Evolutionary conservation across 2,113 vertebrate species (phyloP), one percentile per base, ranked within the genome.

Genomic region (Monopterus albus): DNA sequence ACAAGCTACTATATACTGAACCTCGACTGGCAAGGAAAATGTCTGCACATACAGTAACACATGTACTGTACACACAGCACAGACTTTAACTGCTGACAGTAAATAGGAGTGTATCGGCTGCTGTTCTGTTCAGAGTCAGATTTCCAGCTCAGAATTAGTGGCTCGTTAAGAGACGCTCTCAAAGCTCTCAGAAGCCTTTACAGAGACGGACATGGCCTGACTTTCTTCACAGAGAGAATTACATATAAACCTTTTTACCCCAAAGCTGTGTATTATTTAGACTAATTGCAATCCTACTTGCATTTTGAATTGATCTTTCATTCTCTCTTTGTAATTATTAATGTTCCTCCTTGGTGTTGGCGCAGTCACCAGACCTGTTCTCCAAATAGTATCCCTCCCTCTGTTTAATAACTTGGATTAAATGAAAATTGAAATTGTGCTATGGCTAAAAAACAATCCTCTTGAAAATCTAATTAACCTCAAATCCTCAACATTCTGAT

Each of bases 221-320:
- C 75, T 81, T 56, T 72, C 29, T 76, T 78, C 53, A 0, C 1
- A 63, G 58, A 6, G n/a, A 63, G 63, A 67, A 81, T 70, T 36
- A 65, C 49, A 77, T 72, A 67, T 43, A 70, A 75, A 74, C 63
- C 69, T 59, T 84, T 90, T 83, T 31, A 83, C 73, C 66, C 46
- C 12, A 13, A 60, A 42, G 66, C 72, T 78, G 72, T 89, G 72
- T 85, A 88, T 88, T 82, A 91, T 91, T 89, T 77, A 88, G 67
- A 79, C 73, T 88, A 86, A 86, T 89, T 87, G 81, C 83, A 75
- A 72, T 67, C 79, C 85, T 86, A 78, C 76, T 78, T 82, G 62
- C 83, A 79, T 87, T 80, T 84, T 74, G 69, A 87, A 79, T 88
- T 61, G 68, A 42, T 57, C 43, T 45, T 62, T 74, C 64, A 61